Evolutionary conservation across 2,113 vertebrate species (phyloP), one percentile per base, ranked within the genome.

Genomic region (Theristicus caerulescens): DNA sequence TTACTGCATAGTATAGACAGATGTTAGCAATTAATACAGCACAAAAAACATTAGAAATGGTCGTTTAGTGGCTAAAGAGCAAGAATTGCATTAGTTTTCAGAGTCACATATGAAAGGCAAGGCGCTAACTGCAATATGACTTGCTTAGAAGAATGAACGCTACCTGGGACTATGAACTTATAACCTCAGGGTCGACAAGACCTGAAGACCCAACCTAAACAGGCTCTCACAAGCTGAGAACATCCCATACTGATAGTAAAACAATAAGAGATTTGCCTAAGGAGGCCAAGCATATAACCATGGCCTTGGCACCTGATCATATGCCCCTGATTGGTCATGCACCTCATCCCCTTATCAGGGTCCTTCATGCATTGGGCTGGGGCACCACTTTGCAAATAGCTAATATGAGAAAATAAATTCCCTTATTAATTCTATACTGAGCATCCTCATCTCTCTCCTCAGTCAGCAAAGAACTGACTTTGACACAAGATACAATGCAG

Each of bases 201-300:
- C 59, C 29, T 73, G 32, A 52, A 70, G 70, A 52, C 10, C 13
- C 57, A 86, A 18, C 7, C 13, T 38, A 24, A 88, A 12, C 5
- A 64, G 34, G 38, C 13, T 58, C 34, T 57, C 22, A 9, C 3
- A 2, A 6, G 10, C 34, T 74, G 18, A 74, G 40, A 82, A 8
- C 40, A 49, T 7, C 34, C 21, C 11, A 32, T 17, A 38, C 6
- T 1, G 3, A 24, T 36, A 82, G 14, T 2, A 49, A 46, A 71
- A 71, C 40, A 65, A 42, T 0, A 15, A 16, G 10, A 36, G 42
- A 24, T 76, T 46, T 93, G 38, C 61, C 55, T 36, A 32, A 70
- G 15, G 34, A 85, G 22, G 19, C 19, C n/a, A 86, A 36, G 8
- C 0, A 1, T 25, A 3, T 11, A 62, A 67, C 26, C 2, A 1